A percentile compares a stretch with the other conserved stretches of the same genome.
Conservation (phyloP, 2,888 invertebrate genomes). For the Neelides folsomi region DNA sequence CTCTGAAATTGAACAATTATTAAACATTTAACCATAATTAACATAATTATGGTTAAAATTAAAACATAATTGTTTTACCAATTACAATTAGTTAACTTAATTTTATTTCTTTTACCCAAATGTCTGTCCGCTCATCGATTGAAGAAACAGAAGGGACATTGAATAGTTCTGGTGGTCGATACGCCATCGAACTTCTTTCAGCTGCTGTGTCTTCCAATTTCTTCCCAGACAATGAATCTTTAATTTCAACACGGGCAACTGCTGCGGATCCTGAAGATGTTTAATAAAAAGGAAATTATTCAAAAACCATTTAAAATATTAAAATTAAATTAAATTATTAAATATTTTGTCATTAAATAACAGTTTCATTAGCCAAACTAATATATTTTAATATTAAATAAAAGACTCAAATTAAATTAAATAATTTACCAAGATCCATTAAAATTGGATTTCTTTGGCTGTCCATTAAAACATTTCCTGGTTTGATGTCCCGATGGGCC, state of each 20-base stretch:
- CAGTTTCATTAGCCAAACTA: no score
- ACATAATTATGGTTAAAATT: no score
- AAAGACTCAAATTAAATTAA: not conserved
- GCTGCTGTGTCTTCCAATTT: slow-evolving; percentile 63
- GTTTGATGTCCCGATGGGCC: slow-evolving; percentile 73
- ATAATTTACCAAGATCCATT: slow-evolving; percentile 58
- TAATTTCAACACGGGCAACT: slow-evolving; percentile 42
- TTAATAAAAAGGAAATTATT: not conserved
- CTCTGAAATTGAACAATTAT: slow-evolving; percentile 44
- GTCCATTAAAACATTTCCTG: slow-evolving; percentile 67
- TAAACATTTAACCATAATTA: not conserved
- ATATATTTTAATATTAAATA: no score
- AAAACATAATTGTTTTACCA: no score
- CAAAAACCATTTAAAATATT: not conserved
- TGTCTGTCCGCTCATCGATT: slow-evolving; percentile 70
- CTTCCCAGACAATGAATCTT: slow-evolving; percentile 55
- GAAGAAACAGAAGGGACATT: slow-evolving; percentile 65
- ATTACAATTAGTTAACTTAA: not conserved
- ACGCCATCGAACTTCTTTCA: slow-evolving; percentile 75
- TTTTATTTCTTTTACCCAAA: slow-evolving; percentile 52
- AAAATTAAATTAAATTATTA: not conserved
- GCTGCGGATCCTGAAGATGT: slow-evolving; percentile 34
- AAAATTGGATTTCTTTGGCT: slow-evolving; percentile 54
- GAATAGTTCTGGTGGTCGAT: slow-evolving; percentile 75
- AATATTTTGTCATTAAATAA: not conserved